A percentile compares a stretch with the other conserved stretches of the same genome.
Conservation (phyloP, 2,888 invertebrate genomes). For the Habroteleia sp. region DNA sequence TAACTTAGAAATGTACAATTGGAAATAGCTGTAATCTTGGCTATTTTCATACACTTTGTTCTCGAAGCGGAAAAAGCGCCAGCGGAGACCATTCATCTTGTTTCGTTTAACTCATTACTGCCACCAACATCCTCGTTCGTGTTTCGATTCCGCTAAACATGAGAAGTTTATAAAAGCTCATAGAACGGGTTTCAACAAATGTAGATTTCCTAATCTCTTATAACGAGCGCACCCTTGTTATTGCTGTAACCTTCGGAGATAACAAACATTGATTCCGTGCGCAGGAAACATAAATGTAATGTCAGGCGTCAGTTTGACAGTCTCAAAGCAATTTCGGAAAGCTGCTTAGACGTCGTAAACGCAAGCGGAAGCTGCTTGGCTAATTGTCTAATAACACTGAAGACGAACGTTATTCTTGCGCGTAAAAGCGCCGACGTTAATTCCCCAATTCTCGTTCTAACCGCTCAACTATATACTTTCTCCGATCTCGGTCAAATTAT, state of each 20-base stretch:
- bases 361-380: slow-evolving; percentile 25
- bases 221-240: slow-evolving; percentile 4
- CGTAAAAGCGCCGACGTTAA: slow-evolving; percentile 10
- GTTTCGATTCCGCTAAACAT: not conserved
- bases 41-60: too few species aligned
- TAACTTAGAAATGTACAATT: too few species aligned
- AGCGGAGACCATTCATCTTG: too few species aligned
- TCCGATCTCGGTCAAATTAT: slow-evolving; percentile 13
- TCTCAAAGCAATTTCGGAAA: slow-evolving; percentile 32
- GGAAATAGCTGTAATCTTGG: too few species aligned
- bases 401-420: slow-evolving; percentile 15
- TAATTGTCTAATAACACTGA: slow-evolving; percentile 38
- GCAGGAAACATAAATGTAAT: slow-evolving; percentile 9
- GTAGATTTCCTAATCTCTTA: slow-evolving; percentile 15
- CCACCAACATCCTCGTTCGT: slow-evolving; percentile 5
- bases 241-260: slow-evolving; percentile 1
- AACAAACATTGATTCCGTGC: slow-evolving; percentile 12
- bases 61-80: too few species aligned
- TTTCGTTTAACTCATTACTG: too few species aligned
- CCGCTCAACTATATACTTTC: not conserved
- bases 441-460: slow-evolving; percentile 1
- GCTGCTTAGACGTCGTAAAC: slow-evolving; percentile 47
- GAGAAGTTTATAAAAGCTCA: slow-evolving; percentile 1
- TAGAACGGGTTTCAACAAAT: slow-evolving; percentile 7
- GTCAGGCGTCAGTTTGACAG: not conserved